phyloP scores from a whole-genome alignment of 2,797 vertebrate species.

The Diglossa cyanea region DNA sequence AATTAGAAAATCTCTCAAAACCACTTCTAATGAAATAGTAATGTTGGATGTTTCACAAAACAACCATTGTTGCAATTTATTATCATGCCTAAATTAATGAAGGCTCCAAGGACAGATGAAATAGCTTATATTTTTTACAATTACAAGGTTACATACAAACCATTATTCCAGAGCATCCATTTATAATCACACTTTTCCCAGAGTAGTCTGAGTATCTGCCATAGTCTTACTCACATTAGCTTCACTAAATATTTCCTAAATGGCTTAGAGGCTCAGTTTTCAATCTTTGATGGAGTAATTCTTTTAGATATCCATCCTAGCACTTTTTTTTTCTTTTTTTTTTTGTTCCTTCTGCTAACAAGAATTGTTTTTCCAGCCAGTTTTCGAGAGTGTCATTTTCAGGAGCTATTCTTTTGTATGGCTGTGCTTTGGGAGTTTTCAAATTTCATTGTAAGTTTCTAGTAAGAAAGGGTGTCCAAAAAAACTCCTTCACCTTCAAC shows the following conservation, averaged over 20 bases:
- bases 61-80: neutral
- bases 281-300: neutral
- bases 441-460: neutral
- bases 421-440: neutral
- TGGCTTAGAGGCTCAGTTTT: neutral
- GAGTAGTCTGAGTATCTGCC: neutral
- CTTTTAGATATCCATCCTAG: neutral
- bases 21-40: neutral
- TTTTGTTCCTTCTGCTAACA: neutral
- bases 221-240: neutral
- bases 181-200: neutral
- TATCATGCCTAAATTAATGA: neutral
- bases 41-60: neutral
- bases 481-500: rapidly evolving
- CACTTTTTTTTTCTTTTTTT: neutral
- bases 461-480: neutral
- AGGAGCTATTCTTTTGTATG: neutral
- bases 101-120: neutral
- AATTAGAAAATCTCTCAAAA: neutral
- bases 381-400: neutral
- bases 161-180: neutral
- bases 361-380: neutral
- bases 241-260: neutral
- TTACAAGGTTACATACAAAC: neutral
- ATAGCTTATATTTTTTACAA: neutral